Conservation (phyloP, 2,113 vertebrate genomes). For the Asarcornis scutulata region DNA sequence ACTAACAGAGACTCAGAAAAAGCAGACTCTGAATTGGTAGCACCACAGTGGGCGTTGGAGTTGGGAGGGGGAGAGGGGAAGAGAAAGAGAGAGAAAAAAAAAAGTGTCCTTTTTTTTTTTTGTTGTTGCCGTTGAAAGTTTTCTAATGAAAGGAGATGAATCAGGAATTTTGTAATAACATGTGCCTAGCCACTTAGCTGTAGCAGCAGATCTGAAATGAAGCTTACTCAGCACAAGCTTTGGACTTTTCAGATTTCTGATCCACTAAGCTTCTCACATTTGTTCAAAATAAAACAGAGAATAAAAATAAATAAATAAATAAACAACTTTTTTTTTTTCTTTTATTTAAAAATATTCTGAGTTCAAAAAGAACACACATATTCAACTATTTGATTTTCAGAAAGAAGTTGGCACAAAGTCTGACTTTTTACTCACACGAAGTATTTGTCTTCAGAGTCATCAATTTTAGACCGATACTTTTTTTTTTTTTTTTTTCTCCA, state of each 20-base stretch:
- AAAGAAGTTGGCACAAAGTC: background rate
- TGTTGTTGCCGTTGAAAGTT: background rate
- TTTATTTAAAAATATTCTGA: background rate
- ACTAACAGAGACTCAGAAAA: background rate
- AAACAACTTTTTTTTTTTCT: background rate
- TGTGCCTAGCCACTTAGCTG: constrained; percentile 9
- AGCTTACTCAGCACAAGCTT: constrained; percentile 35
- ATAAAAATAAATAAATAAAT: background rate
- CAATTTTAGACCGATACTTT: constrained; percentile 21
- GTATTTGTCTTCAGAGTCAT: constrained; percentile 4
- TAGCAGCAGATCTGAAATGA: constrained; percentile 21
- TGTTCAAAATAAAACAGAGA: background rate
- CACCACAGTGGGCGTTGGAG: background rate
- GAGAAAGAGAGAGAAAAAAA: background rate
- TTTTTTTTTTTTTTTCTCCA: background rate
- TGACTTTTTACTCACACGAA: background rate
- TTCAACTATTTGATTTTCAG: background rate
- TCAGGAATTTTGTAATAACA: constrained; percentile 43
- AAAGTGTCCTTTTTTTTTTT: background rate
- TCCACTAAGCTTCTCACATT: background rate
- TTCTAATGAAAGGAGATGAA: constrained; percentile 54
- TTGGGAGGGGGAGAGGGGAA: background rate
- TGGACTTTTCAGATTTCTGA: constrained; percentile 56
- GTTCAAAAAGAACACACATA: background rate
- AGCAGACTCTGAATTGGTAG: background rate